Percentiles rank a stretch among this genome's conserved stretches.
phyloP scores from a whole-genome alignment of 2,888 invertebrate genomes.

The Drosophila affinis region DNA sequence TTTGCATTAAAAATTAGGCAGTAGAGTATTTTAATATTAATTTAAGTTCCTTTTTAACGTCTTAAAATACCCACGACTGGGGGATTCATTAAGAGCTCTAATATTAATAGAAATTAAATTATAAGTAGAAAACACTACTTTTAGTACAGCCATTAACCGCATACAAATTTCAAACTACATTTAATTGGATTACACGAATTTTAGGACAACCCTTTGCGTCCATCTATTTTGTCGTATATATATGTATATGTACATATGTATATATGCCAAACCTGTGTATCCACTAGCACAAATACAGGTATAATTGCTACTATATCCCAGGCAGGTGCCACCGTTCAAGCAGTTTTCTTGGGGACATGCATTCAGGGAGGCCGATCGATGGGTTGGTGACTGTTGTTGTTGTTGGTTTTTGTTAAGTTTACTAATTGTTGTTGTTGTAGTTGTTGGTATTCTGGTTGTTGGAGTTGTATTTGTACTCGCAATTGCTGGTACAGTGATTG shows the following conservation, averaged over 20 bases:
- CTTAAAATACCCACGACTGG: too few relatives aligned
- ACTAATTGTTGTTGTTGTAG: constrained; percentile 51
- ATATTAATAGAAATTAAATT: constrained; percentile 7
- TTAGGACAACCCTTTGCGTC: constrained; percentile 46
- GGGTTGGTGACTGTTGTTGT: constrained; percentile 59
- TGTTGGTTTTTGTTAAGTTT: constrained; percentile 52
- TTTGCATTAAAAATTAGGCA: too few relatives aligned
- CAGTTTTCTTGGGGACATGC: constrained; percentile 85
- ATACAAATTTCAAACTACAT: constrained; percentile 22
- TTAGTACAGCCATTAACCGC: constrained; percentile 29
- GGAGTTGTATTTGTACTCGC: constrained; percentile 24
- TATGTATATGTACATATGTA: constrained; percentile 4
- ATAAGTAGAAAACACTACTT: constrained; percentile 1
- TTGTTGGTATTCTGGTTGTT: constrained; percentile 52
- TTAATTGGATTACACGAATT: constrained; percentile 27
- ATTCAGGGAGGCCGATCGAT: constrained; percentile 83
- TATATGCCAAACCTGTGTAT: constrained; percentile 86
- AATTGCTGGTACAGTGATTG: constrained; percentile 49
- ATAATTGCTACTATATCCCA: constrained; percentile 87
- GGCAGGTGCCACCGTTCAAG: constrained; percentile 89
- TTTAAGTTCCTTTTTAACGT: too few relatives aligned
- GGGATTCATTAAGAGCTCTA: constrained; percentile 3
- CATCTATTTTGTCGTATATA: constrained; percentile 8
- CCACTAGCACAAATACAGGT: constrained; percentile 90
- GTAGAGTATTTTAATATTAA: too few relatives aligned